A percentile compares a stretch with the other conserved stretches of the same genome.
phyloP scores from a whole-genome alignment of 1,140 invertebrate genomes.

The Ips typographus region DNA sequence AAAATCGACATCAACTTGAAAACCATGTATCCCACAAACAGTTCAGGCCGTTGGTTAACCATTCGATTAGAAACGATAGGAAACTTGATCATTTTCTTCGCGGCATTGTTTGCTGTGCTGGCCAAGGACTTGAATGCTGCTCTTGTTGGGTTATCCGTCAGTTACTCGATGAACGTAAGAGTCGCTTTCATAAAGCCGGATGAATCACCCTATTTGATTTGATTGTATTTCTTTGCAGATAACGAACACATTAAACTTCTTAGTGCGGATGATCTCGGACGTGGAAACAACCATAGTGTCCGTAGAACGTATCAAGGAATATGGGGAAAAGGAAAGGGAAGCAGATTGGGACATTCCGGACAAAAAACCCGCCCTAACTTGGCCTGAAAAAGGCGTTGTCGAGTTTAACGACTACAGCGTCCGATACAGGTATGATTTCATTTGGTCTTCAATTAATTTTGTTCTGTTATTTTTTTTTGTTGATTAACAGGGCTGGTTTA shows the following conservation, averaged over 20 bases:
- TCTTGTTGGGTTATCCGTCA: constrained; percentile 85
- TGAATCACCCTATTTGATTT: background rate
- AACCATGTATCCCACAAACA: constrained; percentile 82
- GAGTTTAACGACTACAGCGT: constrained; percentile 76
- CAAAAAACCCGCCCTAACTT: constrained; percentile 59
- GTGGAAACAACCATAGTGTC: constrained; percentile 97
- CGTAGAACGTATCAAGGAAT: constrained; percentile 96
- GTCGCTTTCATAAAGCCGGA: background rate
- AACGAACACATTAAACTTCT: constrained; percentile 93
- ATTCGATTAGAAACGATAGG: constrained; percentile 89
- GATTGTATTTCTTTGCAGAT: constrained; percentile 58
- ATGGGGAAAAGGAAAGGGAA: constrained; percentile 78
- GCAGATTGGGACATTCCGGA: constrained; percentile 68
- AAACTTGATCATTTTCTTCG: constrained; percentile 87
- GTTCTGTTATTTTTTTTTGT: constrained; percentile 45
- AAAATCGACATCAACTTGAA: constrained; percentile 86
- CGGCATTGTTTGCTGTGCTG: constrained; percentile 84
- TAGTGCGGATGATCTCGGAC: constrained; percentile 94
- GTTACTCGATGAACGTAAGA: constrained; percentile 80
- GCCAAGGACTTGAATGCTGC: constrained; percentile 69
- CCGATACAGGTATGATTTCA: constrained; percentile 48
- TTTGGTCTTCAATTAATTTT: background rate
- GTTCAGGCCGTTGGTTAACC: constrained; percentile 88
- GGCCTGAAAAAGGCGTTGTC: constrained; percentile 75
- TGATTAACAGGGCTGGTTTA: constrained; percentile 63